Conservation (phyloP, 1,140 invertebrate genomes). For the Bombyx mori region ASM3026992v2 NC_085107.1:6287001-6287500, state of each 20-base stretch:
- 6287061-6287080: conserved; percentile 47
- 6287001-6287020: conserved; percentile 15
- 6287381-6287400: conserved; percentile 32
- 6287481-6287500: conserved; percentile 33
- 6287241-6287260: too few relatives aligned
- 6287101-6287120: conserved; percentile 43
- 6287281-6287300: background rate
- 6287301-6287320: conserved; percentile 14
- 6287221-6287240: too few relatives aligned
- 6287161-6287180: too few relatives aligned
- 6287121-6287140: conserved; percentile 37
- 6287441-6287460: conserved; percentile 59
- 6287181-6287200: background rate
- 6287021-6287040: conserved; percentile 7
- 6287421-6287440: conserved; percentile 59
- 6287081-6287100: conserved; percentile 34
- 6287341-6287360: conserved; percentile 62
- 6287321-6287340: conserved; percentile 35
- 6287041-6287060: conserved; percentile 23
- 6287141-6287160: conserved; percentile 6
- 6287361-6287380: conserved; percentile 55
- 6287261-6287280: too few relatives aligned
- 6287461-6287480: conserved; percentile 55
- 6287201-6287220: too few relatives aligned
- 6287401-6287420: conserved; percentile 38